Conservation (phyloP, 2,888 invertebrate genomes). For the Tuberolachnus salignus region DNA sequence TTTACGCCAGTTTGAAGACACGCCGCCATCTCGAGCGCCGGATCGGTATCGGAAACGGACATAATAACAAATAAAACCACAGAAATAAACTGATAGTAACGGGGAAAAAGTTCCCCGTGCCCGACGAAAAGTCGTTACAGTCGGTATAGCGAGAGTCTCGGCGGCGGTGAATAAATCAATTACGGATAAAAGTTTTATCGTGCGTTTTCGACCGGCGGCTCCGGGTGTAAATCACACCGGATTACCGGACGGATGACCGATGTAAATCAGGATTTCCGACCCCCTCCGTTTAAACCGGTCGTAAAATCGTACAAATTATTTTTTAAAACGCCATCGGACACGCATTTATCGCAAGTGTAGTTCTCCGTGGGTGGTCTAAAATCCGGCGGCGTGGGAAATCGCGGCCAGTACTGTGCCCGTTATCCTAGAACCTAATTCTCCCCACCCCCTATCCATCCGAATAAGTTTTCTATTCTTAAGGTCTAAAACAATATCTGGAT, state of each 20-base stretch:
- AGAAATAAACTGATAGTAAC: conserved; percentile 3
- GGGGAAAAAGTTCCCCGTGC: conserved; percentile 16
- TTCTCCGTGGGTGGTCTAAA: no score
- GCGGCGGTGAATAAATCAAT: conserved; percentile 40
- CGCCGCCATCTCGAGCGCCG: no score
- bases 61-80: no score
- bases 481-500: no score
- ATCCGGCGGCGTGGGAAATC: no score
- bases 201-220: conserved; percentile 20
- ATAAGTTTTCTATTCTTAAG: no score
- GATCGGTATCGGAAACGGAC: no score
- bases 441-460: no score
- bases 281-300: conserved; percentile 37
- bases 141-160: background rate
- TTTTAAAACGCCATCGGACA: conserved; percentile 27
- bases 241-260: conserved; percentile 47
- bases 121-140: conserved; percentile 14
- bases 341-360: no score
- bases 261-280: conserved; percentile 54
- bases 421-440: no score
- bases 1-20: no score
- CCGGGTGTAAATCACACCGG: conserved; percentile 41
- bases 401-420: no score
- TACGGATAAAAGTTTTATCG: conserved; percentile 51
- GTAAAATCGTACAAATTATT: conserved; percentile 49